These are phyloP conservation scores for Thera obeliscata DNA, from an alignment of 2,888 invertebrate species.

Conservation along the genomic window DNA sequence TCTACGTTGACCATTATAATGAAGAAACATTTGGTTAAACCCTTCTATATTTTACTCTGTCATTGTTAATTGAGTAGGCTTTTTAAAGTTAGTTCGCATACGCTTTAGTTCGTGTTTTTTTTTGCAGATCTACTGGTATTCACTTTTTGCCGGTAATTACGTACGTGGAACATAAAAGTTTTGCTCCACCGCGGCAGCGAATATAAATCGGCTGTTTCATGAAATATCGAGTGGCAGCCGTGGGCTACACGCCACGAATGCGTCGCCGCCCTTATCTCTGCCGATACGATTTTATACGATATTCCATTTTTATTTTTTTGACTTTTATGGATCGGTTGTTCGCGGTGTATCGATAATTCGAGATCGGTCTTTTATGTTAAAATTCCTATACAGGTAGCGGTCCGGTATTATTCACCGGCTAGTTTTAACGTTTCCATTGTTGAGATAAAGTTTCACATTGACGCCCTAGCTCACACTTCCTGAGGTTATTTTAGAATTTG, in stretches of 20 bases:
- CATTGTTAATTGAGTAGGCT: not conserved
- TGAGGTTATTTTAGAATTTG: conserved; percentile 56
- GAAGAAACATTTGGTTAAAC: too few species aligned
- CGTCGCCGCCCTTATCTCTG: conserved; percentile 77
- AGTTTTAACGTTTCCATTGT: conserved; percentile 38
- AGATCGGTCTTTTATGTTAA: conserved; percentile 70
- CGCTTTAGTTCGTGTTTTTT: conserved; percentile 17
- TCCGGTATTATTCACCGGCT: conserved; percentile 40
- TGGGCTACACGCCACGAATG: conserved; percentile 73
- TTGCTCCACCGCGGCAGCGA: conserved; percentile 69
- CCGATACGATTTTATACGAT: conserved; percentile 81
- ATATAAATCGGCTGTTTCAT: conserved; percentile 82
- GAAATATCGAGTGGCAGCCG: conserved; percentile 79
- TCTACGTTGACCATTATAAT: not conserved
- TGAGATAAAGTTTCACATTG: conserved; percentile 24
- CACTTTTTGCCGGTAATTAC: conserved; percentile 74
- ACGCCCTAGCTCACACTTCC: conserved; percentile 44
- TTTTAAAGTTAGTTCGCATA: conserved; percentile 8
- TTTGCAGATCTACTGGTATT: conserved; percentile 51
- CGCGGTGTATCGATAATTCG: conserved; percentile 79
- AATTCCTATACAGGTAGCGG: conserved; percentile 60
- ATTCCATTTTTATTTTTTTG: conserved; percentile 78
- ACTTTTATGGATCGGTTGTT: conserved; percentile 81
- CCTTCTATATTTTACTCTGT: not conserved
- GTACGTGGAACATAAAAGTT: conserved; percentile 76